Base-by-base conservation (phyloP, 2,797 vertebrate species). In the Acipenser ruthenus region DNA sequence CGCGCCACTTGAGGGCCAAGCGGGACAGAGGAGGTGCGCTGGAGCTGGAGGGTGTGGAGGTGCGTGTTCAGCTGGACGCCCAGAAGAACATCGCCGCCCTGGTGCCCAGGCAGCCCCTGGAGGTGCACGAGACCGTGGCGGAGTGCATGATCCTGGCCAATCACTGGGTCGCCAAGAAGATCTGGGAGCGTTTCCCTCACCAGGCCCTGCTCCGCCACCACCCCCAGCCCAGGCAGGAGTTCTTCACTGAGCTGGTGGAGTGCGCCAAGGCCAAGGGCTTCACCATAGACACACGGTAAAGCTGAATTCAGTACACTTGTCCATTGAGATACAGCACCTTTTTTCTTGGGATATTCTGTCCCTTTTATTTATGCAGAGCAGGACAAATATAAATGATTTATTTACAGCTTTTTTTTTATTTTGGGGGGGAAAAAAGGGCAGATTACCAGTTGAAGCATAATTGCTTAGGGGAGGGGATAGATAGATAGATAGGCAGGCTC, bases 141-240 rank as follows among this genome's bases (percentile, higher is more conserved):
- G 96, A 99, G 71, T 99, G 95, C 74, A 99, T 99, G 97, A 97
- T 99, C 71, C 88, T 95, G 13, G 94, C 96, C 80, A 99, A 99
- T 89, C 93, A 97, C 88, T 99, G 95, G 95, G 96, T 98, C 76
- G 96, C 96, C 6, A 90, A 87, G 75, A 95, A 93, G 81, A 93
- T 98, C 74, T 88, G 91, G 69, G 90, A 93, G 78, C 63, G 62
- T n/a, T 97, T 95, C 71, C 94, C 95, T 1, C 88, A 90, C 1
- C 93, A 92, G 65, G 90, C 95, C 1, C 77, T 99, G 78, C 79
- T 99, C 68, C 88, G 97, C 15, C 89, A 83, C 0, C 97, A 99
- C 75, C 95, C 95, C 0, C 90, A 91, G 0, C 95, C 97, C 0
- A 88, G 89, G 1, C 92, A 95, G 78, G 93, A 98, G 61, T 92